These are phyloP conservation scores for Carassius carassius DNA, from an alignment of 2,113 vertebrate species.

Conservation along the genomic window DNA sequence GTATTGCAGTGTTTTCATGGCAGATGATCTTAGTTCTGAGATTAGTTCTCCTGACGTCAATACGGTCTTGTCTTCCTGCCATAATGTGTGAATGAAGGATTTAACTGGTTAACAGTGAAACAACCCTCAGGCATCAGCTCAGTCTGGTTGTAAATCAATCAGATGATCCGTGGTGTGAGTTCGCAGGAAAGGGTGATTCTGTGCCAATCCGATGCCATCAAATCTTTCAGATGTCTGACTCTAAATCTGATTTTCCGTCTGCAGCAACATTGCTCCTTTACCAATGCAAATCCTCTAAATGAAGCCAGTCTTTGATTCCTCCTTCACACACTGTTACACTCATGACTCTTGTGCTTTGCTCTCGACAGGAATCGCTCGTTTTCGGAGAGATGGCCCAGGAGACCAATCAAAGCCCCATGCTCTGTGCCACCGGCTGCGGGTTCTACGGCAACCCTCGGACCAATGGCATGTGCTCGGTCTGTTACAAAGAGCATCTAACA, in stretches of 20 bases:
- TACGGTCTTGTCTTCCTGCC: neutral
- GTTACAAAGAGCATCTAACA: slow-evolving; percentile 87
- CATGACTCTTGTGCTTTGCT: neutral
- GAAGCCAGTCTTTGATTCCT: neutral
- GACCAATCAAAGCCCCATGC: slow-evolving; percentile 85
- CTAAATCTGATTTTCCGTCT: slow-evolving; percentile 16
- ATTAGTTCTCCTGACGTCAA: neutral
- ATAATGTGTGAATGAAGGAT: neutral
- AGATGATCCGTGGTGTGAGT: neutral
- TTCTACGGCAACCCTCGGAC: slow-evolving; percentile 89
- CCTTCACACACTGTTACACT: neutral
- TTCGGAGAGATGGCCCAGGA: slow-evolving; percentile 83
- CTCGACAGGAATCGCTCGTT: slow-evolving; percentile 53
- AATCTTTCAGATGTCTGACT: neutral
- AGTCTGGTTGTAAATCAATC: neutral
- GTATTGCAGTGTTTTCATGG: neutral
- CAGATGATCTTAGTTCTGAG: neutral
- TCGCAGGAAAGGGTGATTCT: neutral
- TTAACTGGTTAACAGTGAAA: neutral
- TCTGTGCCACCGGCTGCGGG: slow-evolving; percentile 85
- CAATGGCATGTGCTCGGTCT: slow-evolving; percentile 89
- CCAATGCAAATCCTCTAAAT: neutral
- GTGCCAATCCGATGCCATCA: neutral
- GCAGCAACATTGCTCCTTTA: neutral
- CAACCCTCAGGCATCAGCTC: neutral